phyloP scores from a whole-genome alignment of 2,888 invertebrate genomes.

The Holacanthella duospinosa region DNA sequence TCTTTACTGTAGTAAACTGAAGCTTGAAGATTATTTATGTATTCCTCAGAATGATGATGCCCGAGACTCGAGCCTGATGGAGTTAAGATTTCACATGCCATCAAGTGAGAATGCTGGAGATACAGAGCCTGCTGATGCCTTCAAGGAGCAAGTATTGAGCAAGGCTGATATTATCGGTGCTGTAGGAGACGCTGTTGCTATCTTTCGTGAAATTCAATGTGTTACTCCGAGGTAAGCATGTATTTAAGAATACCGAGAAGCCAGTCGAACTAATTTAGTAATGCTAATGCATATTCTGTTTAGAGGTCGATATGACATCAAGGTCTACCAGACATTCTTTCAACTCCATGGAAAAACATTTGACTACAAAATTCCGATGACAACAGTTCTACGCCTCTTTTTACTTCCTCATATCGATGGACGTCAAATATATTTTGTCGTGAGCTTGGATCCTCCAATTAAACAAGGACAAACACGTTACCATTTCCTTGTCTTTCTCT shows the following conservation, averaged over 20 bases:
- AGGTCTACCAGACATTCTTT: conserved; percentile 81
- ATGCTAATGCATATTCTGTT: conserved; percentile 46
- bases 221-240: conserved; percentile 77
- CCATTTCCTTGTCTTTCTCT: conserved; percentile 86
- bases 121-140: conserved; percentile 83
- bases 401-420: conserved; percentile 92
- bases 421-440: conserved; percentile 96
- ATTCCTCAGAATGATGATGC: conserved; percentile 85
- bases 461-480: conserved; percentile 99
- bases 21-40: background rate
- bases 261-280: too few relatives aligned
- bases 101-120: conserved; percentile 75
- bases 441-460: conserved; percentile 95
- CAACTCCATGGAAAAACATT: conserved; percentile 96
- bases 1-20: too few relatives aligned
- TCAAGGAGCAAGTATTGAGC: conserved; percentile 90
- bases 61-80: conserved; percentile 79
- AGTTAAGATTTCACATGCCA: conserved; percentile 96
- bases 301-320: conserved; percentile 93
- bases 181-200: conserved; percentile 94
- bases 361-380: conserved; percentile 98
- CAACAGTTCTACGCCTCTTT: conserved; percentile 86
- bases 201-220: conserved; percentile 92
- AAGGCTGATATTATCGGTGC: conserved; percentile 97
- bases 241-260: too few relatives aligned